Evolutionary conservation across 1,140 invertebrate genomes (phyloP).

Genomic region (Aphelenchoides besseyi): DNA sequence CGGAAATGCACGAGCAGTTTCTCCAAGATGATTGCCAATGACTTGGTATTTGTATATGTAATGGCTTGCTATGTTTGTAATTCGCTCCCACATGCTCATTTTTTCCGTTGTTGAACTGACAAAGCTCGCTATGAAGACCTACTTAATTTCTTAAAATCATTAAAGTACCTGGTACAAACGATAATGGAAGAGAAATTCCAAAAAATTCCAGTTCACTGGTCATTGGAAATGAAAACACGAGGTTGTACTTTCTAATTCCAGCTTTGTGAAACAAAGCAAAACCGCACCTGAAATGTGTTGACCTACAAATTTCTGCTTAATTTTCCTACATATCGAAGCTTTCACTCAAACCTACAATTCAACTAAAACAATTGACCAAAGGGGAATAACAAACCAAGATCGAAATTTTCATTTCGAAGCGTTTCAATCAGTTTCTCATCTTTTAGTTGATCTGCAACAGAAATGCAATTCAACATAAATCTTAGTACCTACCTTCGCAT

Average conservation of each 20-base stretch:
- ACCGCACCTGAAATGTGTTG: neutral
- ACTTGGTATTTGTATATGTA: neutral
- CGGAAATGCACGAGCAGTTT: conserved; percentile 1
- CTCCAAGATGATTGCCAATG: neutral
- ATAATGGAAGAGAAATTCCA: neutral
- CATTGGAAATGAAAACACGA: neutral
- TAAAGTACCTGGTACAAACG: no score
- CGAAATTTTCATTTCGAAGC: conserved; percentile 6
- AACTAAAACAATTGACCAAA: neutral
- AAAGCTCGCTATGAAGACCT: neutral
- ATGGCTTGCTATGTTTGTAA: neutral
- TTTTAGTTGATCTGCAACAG: neutral
- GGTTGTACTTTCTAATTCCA: neutral
- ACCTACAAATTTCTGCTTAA: neutral
- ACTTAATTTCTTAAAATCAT: no score
- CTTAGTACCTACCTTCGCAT: conserved; percentile 4
- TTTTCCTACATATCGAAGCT: neutral
- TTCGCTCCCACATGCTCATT: neutral
- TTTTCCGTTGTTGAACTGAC: neutral
- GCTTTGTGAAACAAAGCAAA: conserved; percentile 5
- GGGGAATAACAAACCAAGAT: neutral
- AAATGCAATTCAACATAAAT: neutral
- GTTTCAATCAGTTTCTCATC: conserved; percentile 1
- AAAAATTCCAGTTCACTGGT: neutral
- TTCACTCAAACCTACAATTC: neutral